Evolutionary conservation across 2,797 vertebrate genomes (phyloP).

Genomic region (Cuniculus paca): DNA sequence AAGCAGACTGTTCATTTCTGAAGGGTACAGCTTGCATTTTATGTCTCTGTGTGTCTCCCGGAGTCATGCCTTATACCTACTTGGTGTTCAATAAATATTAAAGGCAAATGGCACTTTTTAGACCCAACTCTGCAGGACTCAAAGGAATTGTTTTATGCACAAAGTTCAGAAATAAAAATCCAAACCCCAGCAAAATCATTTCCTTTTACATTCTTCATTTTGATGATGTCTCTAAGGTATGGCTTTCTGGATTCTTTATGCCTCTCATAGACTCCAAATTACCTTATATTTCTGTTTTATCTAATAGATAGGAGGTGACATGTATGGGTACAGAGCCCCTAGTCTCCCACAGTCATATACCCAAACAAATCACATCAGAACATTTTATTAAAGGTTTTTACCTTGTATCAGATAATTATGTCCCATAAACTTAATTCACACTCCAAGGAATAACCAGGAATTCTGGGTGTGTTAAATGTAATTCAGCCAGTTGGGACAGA

Average conservation of each 20-base stretch:
- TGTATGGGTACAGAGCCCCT: slow-evolving; percentile 35
- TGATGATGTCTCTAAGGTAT: slow-evolving; percentile 82
- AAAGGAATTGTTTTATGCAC: slow-evolving; percentile 78
- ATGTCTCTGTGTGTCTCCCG: slow-evolving; percentile 26
- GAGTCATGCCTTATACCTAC: background rate
- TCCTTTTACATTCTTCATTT: slow-evolving; percentile 83
- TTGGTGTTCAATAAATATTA: slow-evolving; percentile 77
- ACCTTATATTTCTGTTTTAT: slow-evolving; percentile 79
- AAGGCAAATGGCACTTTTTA: slow-evolving; percentile 72
- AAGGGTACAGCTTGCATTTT: slow-evolving; percentile 74
- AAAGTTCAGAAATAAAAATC: slow-evolving; percentile 80
- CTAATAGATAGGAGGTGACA: slow-evolving; percentile 74
- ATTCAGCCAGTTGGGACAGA: background rate
- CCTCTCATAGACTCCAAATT: slow-evolving; percentile 75
- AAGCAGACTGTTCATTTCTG: slow-evolving; percentile 27
- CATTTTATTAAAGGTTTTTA: slow-evolving; percentile 63
- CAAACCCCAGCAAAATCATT: slow-evolving; percentile 77
- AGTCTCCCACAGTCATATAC: slow-evolving; percentile 75
- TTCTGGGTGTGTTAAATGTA: background rate
- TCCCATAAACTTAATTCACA: slow-evolving; percentile 57
- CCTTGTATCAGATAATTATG: slow-evolving; percentile 31
- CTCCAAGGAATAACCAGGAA: slow-evolving; percentile 5
- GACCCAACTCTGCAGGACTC: slow-evolving; percentile 68
- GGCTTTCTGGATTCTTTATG: slow-evolving; percentile 80
- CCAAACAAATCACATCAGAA: slow-evolving; percentile 39